A percentile compares a stretch with the other conserved stretches of the same genome.
Conservation (phyloP, 2,797 vertebrate genomes). For the Buceros bicornis region DNA sequence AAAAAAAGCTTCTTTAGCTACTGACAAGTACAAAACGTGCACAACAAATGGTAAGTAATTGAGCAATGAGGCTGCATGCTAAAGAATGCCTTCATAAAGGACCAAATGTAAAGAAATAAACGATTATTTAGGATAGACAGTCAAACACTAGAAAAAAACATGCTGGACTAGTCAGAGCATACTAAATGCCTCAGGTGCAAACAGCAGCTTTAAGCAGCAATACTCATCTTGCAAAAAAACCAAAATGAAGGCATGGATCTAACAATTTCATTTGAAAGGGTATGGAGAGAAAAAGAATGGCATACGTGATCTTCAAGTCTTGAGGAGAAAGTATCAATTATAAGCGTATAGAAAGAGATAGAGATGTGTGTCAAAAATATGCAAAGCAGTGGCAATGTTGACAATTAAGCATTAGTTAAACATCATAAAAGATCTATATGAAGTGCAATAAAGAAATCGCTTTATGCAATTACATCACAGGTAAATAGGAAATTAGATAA, state of each 20-base stretch:
- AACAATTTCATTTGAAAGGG: neutral
- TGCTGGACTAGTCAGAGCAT: neutral
- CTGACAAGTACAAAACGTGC: neutral
- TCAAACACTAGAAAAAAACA: neutral
- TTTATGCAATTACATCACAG: neutral
- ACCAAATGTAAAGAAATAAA: neutral
- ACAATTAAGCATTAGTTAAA: neutral
- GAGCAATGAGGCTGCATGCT: neutral
- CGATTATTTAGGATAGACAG: neutral
- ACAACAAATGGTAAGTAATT: neutral
- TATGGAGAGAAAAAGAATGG: neutral
- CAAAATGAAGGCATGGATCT: neutral
- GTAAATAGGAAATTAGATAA: neutral
- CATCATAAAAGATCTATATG: neutral
- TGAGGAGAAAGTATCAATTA: neutral
- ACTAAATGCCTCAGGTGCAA: neutral
- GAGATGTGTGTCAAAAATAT: neutral
- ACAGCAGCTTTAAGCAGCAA: neutral
- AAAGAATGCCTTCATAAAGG: neutral
- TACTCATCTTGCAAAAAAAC: neutral
- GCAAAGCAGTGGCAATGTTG: neutral
- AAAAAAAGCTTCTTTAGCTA: neutral
- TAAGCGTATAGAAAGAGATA: neutral
- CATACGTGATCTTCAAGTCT: neutral
- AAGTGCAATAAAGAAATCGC: neutral